Conservation (phyloP, 92 coral and sea anemone species). For the Siderastrea radians region DNA sequence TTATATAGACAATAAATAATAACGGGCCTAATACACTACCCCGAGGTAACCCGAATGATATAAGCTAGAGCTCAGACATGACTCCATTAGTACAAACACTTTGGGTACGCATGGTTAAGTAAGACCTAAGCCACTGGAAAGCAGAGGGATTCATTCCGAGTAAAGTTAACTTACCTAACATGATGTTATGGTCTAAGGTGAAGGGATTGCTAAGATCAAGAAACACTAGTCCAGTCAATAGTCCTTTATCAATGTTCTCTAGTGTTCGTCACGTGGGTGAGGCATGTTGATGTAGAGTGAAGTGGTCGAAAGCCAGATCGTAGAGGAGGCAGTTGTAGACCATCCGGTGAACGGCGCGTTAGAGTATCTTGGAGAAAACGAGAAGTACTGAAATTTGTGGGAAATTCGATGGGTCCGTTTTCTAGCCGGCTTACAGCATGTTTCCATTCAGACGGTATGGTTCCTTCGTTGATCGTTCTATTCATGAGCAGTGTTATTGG, state of each 20-base stretch:
- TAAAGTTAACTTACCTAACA: slow-evolving; percentile 43
- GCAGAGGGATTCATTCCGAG: slow-evolving; percentile 47
- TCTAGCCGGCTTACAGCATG: slow-evolving; percentile 31
- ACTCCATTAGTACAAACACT: slow-evolving; percentile 33
- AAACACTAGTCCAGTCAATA: slow-evolving; percentile 42
- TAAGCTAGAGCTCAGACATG: slow-evolving; percentile 48
- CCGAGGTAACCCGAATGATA: slow-evolving; percentile 41
- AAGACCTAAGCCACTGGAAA: slow-evolving; percentile 47
- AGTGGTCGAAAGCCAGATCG: slow-evolving; percentile 56
- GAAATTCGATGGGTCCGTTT: slow-evolving; percentile 27
- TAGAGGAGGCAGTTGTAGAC: slow-evolving; percentile 33
- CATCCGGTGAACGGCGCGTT: slow-evolving; percentile 56
- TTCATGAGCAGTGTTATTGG: slow-evolving; percentile 50
- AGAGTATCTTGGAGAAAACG: slow-evolving; percentile 40
- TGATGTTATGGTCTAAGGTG: slow-evolving; percentile 32
- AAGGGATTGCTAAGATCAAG: slow-evolving; percentile 52
- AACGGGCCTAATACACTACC: slow-evolving; percentile 42
- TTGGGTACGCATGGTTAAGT: slow-evolving; percentile 52
- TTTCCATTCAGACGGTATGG: slow-evolving; percentile 31
- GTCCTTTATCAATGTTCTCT: slow-evolving; percentile 57
- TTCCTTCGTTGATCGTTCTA: slow-evolving; percentile 45
- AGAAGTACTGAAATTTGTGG: slow-evolving; percentile 20
- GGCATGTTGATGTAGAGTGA: slow-evolving; percentile 55
- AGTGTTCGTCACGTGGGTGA: slow-evolving; percentile 42
- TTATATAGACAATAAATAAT: slow-evolving; percentile 2